Conservation (phyloP, 53 echinoderm and acorn worm genomes). For the Astropecten irregularis region DNA sequence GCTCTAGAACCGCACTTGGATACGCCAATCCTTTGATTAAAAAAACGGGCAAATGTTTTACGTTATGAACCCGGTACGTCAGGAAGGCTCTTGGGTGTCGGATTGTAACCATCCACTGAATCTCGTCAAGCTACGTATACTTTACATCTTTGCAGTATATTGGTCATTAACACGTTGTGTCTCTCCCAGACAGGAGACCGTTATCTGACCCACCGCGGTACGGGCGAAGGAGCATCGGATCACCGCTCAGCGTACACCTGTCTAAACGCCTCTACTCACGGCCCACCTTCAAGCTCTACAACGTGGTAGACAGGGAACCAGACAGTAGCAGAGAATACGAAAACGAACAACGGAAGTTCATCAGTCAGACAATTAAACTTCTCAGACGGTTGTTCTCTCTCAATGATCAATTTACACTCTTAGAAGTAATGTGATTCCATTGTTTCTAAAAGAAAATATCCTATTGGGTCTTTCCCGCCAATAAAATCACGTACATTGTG, state of each 20-base stretch:
- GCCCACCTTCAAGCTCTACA: conserved; percentile 15
- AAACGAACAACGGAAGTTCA: background rate
- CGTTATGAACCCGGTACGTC: no score
- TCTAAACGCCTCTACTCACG: conserved; percentile 8
- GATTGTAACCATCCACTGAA: no score
- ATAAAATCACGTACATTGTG: no score
- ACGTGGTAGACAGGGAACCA: background rate
- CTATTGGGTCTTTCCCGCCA: no score
- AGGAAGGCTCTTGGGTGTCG: no score
- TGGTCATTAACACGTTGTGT: no score
- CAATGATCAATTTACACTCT: conserved; percentile 1
- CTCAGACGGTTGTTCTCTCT: conserved; percentile 8
- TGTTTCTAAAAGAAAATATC: no score
- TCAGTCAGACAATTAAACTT: background rate
- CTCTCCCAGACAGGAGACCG: conserved; percentile 34
- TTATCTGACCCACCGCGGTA: conserved; percentile 40
- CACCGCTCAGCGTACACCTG: background rate
- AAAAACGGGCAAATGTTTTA: no score
- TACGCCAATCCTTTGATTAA: no score
- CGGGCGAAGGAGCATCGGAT: conserved; percentile 18
- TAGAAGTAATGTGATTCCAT: conserved; percentile 10
- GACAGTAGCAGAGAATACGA: background rate
- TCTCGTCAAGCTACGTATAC: no score
- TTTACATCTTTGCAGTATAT: no score
- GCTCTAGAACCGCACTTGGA: no score